Conservation (phyloP, 2,888 invertebrate genomes). For the Torymus texanus region DNA sequence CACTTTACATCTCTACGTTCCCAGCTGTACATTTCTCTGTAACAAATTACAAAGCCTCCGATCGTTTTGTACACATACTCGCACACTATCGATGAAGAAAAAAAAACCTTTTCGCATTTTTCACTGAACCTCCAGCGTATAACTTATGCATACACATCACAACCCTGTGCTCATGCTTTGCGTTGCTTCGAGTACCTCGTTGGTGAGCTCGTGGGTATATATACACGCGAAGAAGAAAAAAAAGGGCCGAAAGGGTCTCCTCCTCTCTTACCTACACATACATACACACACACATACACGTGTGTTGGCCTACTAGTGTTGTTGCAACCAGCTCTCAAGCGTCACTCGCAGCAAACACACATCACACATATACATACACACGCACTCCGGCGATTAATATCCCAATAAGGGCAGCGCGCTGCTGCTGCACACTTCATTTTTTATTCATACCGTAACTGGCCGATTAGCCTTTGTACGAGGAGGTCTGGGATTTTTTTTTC, state of each 20-base stretch:
- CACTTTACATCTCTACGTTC: no score
- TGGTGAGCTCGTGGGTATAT: not conserved
- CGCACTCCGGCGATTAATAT: constrained; percentile 64
- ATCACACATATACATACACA: not conserved
- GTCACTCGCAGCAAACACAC: not conserved
- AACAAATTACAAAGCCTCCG: no score
- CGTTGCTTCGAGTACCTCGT: constrained; percentile 29
- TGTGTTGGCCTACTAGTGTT: no score
- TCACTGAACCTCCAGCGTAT: not conserved
- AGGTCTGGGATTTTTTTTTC: not conserved
- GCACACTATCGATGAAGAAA: not conserved
- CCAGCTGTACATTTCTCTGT: no score
- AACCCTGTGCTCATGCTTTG: no score
- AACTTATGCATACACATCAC: not conserved
- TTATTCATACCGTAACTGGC: constrained; percentile 61
- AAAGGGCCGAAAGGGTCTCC: constrained; percentile 14
- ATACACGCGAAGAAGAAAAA: not conserved
- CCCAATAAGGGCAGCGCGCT: constrained; percentile 60
- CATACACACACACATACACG: not conserved
- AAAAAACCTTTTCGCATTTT: not conserved
- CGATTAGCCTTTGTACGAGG: constrained; percentile 54
- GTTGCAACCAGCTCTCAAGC: no score
- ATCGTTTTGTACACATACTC: not conserved
- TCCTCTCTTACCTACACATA: not conserved
- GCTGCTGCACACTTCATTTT: constrained; percentile 57